Conservation (phyloP, 2,797 vertebrate genomes). For the Leuciscus waleckii region DNA sequence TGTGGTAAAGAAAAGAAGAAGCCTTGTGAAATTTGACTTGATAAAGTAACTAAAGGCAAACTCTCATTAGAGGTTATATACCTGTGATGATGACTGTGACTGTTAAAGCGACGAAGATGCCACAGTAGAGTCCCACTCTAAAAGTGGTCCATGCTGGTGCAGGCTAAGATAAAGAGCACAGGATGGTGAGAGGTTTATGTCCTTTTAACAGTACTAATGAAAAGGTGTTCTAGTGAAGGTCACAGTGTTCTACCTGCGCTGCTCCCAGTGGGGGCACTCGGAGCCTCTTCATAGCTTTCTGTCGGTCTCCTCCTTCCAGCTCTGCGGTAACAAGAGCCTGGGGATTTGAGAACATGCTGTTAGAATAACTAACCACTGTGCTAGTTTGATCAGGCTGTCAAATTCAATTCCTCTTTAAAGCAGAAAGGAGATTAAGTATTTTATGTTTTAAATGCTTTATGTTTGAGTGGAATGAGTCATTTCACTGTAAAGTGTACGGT, state of each 20-base stretch:
- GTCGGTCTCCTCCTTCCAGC: slow-evolving; percentile 95
- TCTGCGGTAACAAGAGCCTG: slow-evolving; percentile 95
- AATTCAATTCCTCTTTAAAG: background rate
- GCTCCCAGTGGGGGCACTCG: slow-evolving; percentile 96
- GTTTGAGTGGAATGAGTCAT: background rate
- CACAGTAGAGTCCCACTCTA: slow-evolving; percentile 95
- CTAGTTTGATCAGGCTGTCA: background rate
- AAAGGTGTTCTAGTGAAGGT: background rate
- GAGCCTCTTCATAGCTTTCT: slow-evolving; percentile 98
- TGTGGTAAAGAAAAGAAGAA: background rate
- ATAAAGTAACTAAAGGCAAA: background rate
- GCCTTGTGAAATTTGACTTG: background rate
- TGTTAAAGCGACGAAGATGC: slow-evolving; percentile 91
- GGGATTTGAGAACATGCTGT: slow-evolving; percentile 53
- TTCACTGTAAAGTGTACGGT: slow-evolving; percentile 5
- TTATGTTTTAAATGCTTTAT: background rate
- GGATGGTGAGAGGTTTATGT: background rate
- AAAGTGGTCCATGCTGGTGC: slow-evolving; percentile 99
- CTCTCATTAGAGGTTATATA: slow-evolving; percentile 61
- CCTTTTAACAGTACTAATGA: background rate
- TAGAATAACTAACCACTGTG: background rate
- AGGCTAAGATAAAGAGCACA: slow-evolving; percentile 78
- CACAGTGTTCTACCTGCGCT: slow-evolving; percentile 84
- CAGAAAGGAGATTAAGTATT: background rate
- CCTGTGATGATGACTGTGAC: slow-evolving; percentile 91